Evolutionary conservation across 1,140 invertebrate species (phyloP).

Genomic region (Hirudo medicinalis): DNA sequence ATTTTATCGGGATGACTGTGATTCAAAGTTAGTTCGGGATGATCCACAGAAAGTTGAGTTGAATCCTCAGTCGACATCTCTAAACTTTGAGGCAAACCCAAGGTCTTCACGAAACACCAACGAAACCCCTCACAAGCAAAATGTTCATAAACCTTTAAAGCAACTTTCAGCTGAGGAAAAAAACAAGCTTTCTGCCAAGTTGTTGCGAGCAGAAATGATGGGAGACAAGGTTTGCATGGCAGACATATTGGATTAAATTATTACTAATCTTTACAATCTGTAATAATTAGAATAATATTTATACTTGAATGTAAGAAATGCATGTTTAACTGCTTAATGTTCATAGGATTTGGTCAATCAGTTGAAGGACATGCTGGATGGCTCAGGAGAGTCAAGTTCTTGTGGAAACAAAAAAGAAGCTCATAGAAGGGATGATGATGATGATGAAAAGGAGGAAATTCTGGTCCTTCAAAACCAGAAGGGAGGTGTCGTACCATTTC

Average conservation of each 20-base stretch:
- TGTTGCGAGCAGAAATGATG: conserved; percentile 73
- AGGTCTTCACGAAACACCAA: too few relatives aligned
- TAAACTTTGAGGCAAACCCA: too few relatives aligned
- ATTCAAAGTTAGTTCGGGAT: too few relatives aligned
- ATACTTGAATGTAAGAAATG: neutral
- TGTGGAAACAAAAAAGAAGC: conserved; percentile 12
- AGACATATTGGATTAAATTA: neutral
- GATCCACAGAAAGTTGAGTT: too few relatives aligned
- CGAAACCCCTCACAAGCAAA: neutral
- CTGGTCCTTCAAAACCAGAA: conserved; percentile 57
- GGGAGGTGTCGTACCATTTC: conserved; percentile 44
- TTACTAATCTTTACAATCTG: neutral
- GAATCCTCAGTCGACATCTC: too few relatives aligned
- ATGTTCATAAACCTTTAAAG: neutral
- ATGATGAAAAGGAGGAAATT: conserved; percentile 39
- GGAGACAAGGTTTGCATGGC: conserved; percentile 49
- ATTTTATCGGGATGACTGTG: too few relatives aligned
- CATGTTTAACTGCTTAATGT: neutral
- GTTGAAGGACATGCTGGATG: neutral
- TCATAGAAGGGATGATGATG: conserved; percentile 1
- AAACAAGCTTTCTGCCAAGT: conserved; percentile 71
- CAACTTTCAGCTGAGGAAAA: conserved; percentile 58
- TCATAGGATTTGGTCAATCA: neutral
- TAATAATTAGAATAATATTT: neutral
- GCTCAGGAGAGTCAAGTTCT: neutral